Conservation (phyloP, 1,140 invertebrate species). For the Helicoverpa armigera region DNA sequence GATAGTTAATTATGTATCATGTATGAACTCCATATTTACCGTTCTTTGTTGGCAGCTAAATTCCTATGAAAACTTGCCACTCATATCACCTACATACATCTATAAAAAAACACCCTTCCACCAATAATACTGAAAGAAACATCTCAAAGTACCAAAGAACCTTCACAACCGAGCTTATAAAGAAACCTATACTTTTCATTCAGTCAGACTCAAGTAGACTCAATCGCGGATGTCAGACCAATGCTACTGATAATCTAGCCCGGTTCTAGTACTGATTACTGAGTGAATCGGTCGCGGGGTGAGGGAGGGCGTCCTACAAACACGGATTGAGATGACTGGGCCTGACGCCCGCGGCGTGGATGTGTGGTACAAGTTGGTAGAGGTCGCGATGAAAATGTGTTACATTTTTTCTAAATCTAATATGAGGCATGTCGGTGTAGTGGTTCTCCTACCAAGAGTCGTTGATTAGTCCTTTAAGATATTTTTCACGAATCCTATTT, state of each 20-base stretch:
- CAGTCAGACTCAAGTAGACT: background rate
- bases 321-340: slow-evolving; percentile 63
- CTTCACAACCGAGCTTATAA: background rate
- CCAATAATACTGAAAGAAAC: background rate
- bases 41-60: too few species aligned
- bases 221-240: slow-evolving; percentile 11
- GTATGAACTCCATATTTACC: too few species aligned
- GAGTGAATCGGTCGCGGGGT: slow-evolving; percentile 52
- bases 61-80: too few species aligned
- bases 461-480: too few species aligned
- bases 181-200: slow-evolving; percentile 6
- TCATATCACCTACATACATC: too few species aligned
- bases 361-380: slow-evolving; percentile 3
- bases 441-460: too few species aligned
- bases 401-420: background rate
- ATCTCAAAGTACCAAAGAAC: background rate
- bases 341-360: slow-evolving; percentile 54
- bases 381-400: background rate
- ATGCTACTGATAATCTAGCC: slow-evolving; percentile 42
- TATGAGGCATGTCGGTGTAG: too few species aligned
- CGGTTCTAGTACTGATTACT: slow-evolving; percentile 56
- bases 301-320: slow-evolving; percentile 57
- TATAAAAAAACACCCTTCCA: background rate
- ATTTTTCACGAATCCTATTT: too few species aligned
- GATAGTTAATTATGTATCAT: too few species aligned